Evolutionary conservation across 2,888 invertebrate species (phyloP).

Genomic region (Amphipyra tragopoginis): DNA sequence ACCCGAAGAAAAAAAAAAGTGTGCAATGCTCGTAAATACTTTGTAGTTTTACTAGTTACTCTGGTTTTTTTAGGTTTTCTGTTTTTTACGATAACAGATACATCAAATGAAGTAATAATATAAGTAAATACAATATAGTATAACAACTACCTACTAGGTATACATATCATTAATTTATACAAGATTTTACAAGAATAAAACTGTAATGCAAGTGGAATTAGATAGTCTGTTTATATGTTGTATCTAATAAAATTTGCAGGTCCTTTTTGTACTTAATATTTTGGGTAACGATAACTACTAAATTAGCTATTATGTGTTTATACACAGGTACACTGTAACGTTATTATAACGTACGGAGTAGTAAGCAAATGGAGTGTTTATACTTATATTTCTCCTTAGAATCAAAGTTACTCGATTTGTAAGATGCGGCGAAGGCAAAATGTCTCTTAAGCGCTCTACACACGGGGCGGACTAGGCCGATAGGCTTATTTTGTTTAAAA

Average conservation of each 20-base stretch:
- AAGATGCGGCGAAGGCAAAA: background rate
- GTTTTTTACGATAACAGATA: too few species aligned
- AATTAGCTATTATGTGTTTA: constrained; percentile 26
- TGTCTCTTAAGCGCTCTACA: background rate
- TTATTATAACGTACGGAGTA: constrained; percentile 16
- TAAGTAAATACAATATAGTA: constrained; percentile 23
- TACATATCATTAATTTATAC: constrained; percentile 42
- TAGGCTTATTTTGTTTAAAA: too few species aligned
- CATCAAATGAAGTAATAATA: constrained; percentile 25
- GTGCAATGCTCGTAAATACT: too few species aligned
- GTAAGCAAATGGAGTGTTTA: constrained; percentile 14
- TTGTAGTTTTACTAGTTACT: too few species aligned
- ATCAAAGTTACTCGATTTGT: constrained; percentile 4
- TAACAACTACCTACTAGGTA: constrained; percentile 27
- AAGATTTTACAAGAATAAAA: constrained; percentile 48
- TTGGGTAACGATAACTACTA: constrained; percentile 39
- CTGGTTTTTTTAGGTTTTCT: too few species aligned
- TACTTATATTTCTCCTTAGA: background rate
- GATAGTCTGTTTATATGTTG: constrained; percentile 48
- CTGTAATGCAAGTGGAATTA: constrained; percentile 53
- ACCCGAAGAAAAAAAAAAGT: too few species aligned
- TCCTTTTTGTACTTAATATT: constrained; percentile 68
- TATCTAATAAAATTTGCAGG: constrained; percentile 56
- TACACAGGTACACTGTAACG: constrained; percentile 16
- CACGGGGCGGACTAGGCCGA: too few species aligned